These are phyloP conservation scores for Anolis apletophallus DNA, from an alignment of 2,797 vertebrate species.

Conservation along the genomic window DNA sequence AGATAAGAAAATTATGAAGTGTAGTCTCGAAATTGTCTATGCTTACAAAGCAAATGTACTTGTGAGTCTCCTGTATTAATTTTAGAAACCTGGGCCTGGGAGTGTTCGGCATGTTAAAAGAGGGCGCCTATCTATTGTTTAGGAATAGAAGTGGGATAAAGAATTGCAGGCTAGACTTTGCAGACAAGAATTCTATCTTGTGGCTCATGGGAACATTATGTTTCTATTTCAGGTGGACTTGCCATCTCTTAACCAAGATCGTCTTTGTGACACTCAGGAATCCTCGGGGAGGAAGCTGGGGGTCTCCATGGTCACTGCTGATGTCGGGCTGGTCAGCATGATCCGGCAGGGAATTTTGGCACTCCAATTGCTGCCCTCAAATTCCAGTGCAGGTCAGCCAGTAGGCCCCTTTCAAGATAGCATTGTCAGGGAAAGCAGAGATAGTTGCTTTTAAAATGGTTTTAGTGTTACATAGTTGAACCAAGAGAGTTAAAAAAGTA, in stretches of 20 bases:
- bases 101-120: not conserved
- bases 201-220: not conserved
- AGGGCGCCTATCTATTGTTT: not conserved
- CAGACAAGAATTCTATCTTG: not conserved
- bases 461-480: not conserved
- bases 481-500: not conserved
- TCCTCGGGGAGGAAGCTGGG: slow-evolving; percentile 81
- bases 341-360: slow-evolving; percentile 96
- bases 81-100: not conserved
- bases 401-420: not conserved
- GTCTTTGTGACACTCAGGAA: slow-evolving; percentile 76
- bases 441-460: not conserved
- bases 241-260: slow-evolving; percentile 72
- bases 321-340: slow-evolving; percentile 97
- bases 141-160: not conserved
- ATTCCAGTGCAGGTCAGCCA: slow-evolving; percentile 93
- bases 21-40: not conserved
- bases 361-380: slow-evolving; percentile 92
- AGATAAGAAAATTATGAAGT: not conserved
- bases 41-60: not conserved
- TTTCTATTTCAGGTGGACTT: slow-evolving; percentile 78
- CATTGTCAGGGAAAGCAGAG: not conserved
- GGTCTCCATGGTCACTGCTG: slow-evolving; percentile 93
- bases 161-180: not conserved
- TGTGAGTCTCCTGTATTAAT: not conserved